These are phyloP conservation scores for Drosophila kambysellisi DNA, from an alignment of 2,888 invertebrate genomes.

Conservation along the genomic window DNA sequence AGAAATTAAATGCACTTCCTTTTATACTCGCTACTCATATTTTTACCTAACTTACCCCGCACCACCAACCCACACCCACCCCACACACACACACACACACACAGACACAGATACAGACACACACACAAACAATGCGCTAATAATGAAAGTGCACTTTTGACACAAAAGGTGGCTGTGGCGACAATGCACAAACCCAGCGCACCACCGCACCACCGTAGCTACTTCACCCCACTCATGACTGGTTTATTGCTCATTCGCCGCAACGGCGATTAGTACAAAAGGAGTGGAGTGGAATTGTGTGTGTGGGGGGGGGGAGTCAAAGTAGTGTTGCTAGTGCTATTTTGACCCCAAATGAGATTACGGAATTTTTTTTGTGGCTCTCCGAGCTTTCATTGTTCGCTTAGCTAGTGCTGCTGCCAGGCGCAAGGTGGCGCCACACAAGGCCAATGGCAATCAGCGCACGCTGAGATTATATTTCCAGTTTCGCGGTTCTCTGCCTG, in stretches of 20 bases:
- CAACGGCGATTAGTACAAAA: slow-evolving; percentile 68
- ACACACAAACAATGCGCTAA: slow-evolving; percentile 72
- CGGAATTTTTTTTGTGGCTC: slow-evolving; percentile 68
- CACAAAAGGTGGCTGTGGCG: slow-evolving; percentile 77
- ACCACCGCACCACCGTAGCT: not conserved
- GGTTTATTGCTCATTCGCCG: slow-evolving; percentile 78
- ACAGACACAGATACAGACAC: not conserved
- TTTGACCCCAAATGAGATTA: slow-evolving; percentile 68
- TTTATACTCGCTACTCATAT: slow-evolving; percentile 75
- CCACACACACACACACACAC: not conserved
- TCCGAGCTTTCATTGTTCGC: slow-evolving; percentile 68
- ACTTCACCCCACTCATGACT: slow-evolving; percentile 41
- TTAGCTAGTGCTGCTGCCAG: slow-evolving; percentile 3
- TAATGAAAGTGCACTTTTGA: slow-evolving; percentile 80
- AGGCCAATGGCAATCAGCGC: slow-evolving; percentile 55
- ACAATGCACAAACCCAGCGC: slow-evolving; percentile 34
- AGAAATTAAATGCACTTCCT: slow-evolving; percentile 81
- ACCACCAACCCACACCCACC: not conserved
- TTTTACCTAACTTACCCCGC: slow-evolving; percentile 29
- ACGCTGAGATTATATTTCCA: slow-evolving; percentile 42
- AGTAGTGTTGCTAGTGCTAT: slow-evolving; percentile 25
- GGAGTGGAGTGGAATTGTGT: not conserved
- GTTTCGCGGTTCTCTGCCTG: slow-evolving; percentile 11
- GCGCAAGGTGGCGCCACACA: slow-evolving; percentile 34
- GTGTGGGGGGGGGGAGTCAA: not conserved